Percentiles rank a stretch among this genome's conserved stretches.
phyloP scores from a whole-genome alignment of 2,113 vertebrate species.

The Coturnix japonica region DNA sequence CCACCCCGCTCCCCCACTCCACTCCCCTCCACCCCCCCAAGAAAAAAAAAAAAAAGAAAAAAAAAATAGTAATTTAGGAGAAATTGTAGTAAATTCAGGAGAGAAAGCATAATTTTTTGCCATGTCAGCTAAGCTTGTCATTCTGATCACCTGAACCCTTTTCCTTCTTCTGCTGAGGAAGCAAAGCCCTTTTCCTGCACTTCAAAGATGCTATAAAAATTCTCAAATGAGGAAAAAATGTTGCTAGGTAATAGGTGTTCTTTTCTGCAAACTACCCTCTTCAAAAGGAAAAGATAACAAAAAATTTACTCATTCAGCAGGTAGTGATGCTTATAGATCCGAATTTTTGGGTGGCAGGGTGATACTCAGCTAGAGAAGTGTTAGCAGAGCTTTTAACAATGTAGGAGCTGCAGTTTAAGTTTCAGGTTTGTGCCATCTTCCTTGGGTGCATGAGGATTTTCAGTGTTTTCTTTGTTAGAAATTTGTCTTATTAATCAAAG shows the following conservation, averaged over 20 bases:
- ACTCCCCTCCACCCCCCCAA: no score
- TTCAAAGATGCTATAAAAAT: not conserved
- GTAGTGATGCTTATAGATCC: not conserved
- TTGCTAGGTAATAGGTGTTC: not conserved
- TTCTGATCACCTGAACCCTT: not conserved
- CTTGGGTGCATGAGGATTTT: not conserved
- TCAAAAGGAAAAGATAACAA: not conserved
- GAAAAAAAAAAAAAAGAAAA: not conserved
- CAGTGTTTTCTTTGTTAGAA: not conserved
- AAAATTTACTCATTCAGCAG: not conserved
- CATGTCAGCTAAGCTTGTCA: not conserved
- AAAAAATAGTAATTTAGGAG: not conserved
- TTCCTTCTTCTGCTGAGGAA: not conserved
- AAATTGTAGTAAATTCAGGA: not conserved
- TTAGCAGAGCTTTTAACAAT: not conserved
- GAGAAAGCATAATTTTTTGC: not conserved
- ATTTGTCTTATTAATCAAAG: not conserved
- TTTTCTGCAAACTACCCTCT: not conserved
- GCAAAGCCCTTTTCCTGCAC: rapidly evolving
- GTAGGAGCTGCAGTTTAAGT: not conserved
- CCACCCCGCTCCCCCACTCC: no score
- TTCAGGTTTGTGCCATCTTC: not conserved
- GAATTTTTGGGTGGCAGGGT: not conserved
- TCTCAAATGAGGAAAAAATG: not conserved
- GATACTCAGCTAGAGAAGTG: not conserved